phyloP scores from a whole-genome alignment of 2,113 vertebrate genomes.

The Seriola rivoliana region DNA sequence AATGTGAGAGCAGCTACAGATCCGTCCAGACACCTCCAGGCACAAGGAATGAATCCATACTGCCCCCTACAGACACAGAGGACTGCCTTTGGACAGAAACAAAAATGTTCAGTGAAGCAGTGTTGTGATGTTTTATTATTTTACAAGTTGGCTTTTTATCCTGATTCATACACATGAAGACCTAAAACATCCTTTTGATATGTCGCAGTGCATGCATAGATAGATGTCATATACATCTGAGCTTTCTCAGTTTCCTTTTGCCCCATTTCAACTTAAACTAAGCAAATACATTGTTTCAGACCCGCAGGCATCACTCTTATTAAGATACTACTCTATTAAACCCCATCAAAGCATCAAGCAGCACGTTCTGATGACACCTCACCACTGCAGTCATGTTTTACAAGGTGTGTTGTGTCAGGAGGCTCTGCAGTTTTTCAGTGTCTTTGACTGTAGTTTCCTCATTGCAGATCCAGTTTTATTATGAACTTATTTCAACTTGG shows the following conservation, averaged over 20 bases:
- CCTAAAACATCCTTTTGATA: background rate
- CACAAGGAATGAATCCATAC: constrained; percentile 50
- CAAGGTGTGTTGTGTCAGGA: constrained; percentile 26
- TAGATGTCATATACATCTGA: background rate
- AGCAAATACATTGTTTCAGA: background rate
- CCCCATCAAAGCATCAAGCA: constrained; percentile 53
- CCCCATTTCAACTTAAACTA: background rate
- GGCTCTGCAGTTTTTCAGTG: constrained; percentile 15
- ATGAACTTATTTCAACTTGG: background rate
- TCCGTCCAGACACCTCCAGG: background rate
- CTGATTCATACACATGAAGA: background rate
- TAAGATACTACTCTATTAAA: background rate
- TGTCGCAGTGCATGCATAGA: background rate
- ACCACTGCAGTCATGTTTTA: constrained; percentile 47
- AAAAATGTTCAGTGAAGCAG: background rate
- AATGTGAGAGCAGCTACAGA: constrained; percentile 39
- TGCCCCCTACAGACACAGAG: constrained; percentile 75
- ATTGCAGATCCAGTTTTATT: background rate
- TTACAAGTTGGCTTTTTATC: background rate
- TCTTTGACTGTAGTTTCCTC: background rate
- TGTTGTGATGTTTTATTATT: background rate
- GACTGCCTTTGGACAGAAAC: background rate
- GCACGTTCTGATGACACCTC: constrained; percentile 44
- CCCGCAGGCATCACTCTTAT: background rate
- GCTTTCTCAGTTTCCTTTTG: background rate